Conservation (phyloP, 2,797 vertebrate species). For the Rousettus madagascariensis region DNA sequence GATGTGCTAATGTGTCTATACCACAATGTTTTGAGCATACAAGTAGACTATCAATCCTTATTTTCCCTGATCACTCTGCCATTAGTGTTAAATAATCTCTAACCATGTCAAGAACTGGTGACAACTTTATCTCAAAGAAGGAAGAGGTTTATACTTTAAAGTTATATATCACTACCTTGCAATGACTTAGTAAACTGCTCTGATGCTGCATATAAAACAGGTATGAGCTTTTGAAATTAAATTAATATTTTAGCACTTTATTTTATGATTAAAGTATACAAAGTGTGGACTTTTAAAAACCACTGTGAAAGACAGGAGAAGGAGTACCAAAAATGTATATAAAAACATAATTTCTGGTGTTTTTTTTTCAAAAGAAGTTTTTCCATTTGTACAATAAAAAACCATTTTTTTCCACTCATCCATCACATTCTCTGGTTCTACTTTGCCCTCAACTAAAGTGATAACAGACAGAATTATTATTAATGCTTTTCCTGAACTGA, state of each 20-base stretch:
- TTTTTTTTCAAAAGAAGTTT: slow-evolving; percentile 31
- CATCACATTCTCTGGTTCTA: slow-evolving; percentile 12
- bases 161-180: neutral
- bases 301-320: neutral
- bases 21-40: neutral
- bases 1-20: neutral
- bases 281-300: neutral
- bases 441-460: slow-evolving; percentile 23
- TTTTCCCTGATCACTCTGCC: neutral
- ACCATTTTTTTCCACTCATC: slow-evolving; percentile 9
- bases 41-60: slow-evolving; percentile 16
- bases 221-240: neutral
- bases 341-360: neutral
- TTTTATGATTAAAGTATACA: no score
- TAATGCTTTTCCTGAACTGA: neutral
- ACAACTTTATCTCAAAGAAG: slow-evolving; percentile 33
- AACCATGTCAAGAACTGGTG: neutral
- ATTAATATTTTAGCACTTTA: no score
- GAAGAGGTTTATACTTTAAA: neutral
- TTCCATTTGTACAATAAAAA: slow-evolving; percentile 42
- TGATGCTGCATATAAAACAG: neutral
- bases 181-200: slow-evolving; percentile 11
- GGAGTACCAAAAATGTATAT: neutral
- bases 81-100: neutral
- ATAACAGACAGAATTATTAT: slow-evolving; percentile 14